Evolutionary conservation across 1,140 invertebrate species (phyloP), one percentile per base, ranked within the genome.

Genomic region (Drosophila sturtevanti): DNA sequence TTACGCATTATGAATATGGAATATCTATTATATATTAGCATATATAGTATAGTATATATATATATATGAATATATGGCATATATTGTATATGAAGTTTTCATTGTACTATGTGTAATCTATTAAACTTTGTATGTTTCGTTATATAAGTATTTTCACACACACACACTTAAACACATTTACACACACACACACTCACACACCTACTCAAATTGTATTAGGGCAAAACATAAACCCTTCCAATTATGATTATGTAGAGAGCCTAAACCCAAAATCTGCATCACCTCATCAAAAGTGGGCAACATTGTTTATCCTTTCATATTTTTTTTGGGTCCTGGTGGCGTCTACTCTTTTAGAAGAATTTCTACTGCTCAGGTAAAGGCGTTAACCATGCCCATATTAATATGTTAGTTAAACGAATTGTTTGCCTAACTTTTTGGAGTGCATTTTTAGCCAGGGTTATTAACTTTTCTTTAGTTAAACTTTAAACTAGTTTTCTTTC

Each of bases 81-180:
- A 78, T 87, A 86, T 82, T 89, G 76, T 77, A 86, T 86, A 86
- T 86, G 82, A 86, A 86, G 82, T 86, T 86, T 86, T 86, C 82
- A 86, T 86, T 86, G 79, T 86, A 86, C 72, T 86, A 86, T 81
- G 81, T 85, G 87, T 89, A 89, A 82, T 89, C 82, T 86, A 86
- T 89, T 87, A 64, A 86, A 82, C 84, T 81, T 79, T 87, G 79
- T 82, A 86, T 89, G 82, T 86, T 86, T 86, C 82, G 82, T 86
- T 86, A 86, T 79, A 72, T 24, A 41, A 75, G 76, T 77, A 70
- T 9, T 44, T 63, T 64, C 34, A 81, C 65, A 64, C 51, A 51
- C 63, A 68, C 37, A 72, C 74, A 60, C 38, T 6, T 18, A n/a
- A n/a, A 69, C 63, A 62, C 51, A 68, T 62, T 72, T 18, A 54